phyloP scores from a whole-genome alignment of 1,140 invertebrate genomes.

The Archegozetes longisetosus region DNA sequence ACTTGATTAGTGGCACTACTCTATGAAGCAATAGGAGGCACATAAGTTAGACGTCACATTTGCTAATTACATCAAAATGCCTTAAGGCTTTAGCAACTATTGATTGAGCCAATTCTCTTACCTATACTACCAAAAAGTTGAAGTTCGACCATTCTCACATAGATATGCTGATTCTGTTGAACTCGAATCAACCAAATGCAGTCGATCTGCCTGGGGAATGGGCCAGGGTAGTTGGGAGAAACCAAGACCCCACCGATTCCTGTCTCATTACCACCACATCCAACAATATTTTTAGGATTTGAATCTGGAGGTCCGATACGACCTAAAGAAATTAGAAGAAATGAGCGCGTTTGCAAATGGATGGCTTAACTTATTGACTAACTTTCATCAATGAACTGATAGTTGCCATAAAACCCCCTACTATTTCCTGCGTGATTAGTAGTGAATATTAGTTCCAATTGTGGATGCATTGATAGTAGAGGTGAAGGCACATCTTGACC shows the following conservation, averaged over 20 bases:
- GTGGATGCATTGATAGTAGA: conserved; percentile 26
- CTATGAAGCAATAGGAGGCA: too few relatives aligned
- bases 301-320: conserved; percentile 25
- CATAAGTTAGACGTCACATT: too few relatives aligned
- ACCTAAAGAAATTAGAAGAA: background rate
- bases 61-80: too few relatives aligned
- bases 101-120: conserved; percentile 23
- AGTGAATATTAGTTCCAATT: conserved; percentile 27
- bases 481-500: conserved; percentile 22
- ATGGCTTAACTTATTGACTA: conserved; percentile 2
- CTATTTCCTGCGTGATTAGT: conserved; percentile 26
- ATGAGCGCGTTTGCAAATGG: background rate
- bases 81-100: too few relatives aligned
- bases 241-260: conserved; percentile 31
- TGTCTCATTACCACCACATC: conserved; percentile 28
- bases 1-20: too few relatives aligned
- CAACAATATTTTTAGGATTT: conserved; percentile 21
- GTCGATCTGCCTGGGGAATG: conserved; percentile 28
- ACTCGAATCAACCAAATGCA: conserved; percentile 34
- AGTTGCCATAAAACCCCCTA: conserved; percentile 26
- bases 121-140: conserved; percentile 30
- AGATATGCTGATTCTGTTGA: conserved; percentile 27
- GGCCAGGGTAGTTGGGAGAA: conserved; percentile 31
- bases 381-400: conserved; percentile 30
- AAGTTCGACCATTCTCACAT: conserved; percentile 29